Evolutionary conservation across 2,797 vertebrate genomes (phyloP), one percentile per base, ranked within the genome.

Genomic region (Macroramphosus scolopax): DNA sequence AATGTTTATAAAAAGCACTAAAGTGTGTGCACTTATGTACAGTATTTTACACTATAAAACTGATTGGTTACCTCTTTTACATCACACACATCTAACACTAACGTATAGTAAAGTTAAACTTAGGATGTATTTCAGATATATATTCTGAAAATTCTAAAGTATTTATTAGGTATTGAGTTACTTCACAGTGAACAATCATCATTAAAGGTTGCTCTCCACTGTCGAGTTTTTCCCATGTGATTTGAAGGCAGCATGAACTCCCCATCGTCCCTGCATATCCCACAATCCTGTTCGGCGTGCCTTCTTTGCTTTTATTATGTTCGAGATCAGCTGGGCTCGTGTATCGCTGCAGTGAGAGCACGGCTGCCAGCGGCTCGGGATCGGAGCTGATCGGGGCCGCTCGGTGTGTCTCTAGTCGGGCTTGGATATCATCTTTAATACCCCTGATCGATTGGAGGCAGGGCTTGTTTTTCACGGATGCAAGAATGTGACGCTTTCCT

Each of bases 261-360:
- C 64, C 59, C 15, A 32, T 57, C 64, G 17, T 11, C 34, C 52
- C 45, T 13, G 17, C 50, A 38, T 57, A 59, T 86, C 88, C 89
- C 89, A 88, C 49, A 84, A 88, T 89, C 46, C 87, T 24, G 51
- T 82, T 64, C 84, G 85, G 54, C 15, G 38, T 17, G 9, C 47
- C 56, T 55, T n/a, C 60, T 0, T 8, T 14, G 60, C 41, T 43
- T 68, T 56, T 50, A 28, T 57, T 51, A 26, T 68, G 61, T 68
- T 58, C 38, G 44, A 40, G 59, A 77, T 82, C 81, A 83, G 85
- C 81, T 85, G 84, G 75, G 79, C 78, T 67, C 73, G 72, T 52
- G 82, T 57, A 9, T 49, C 56, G 82, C 83, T 78, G 87, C 89
- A 83, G 86, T 78, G 72, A 40, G 66, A 1, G 63, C 63, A 5